Evolutionary conservation across 2,888 invertebrate genomes (phyloP).

Genomic region (Fragum fragum): DNA sequence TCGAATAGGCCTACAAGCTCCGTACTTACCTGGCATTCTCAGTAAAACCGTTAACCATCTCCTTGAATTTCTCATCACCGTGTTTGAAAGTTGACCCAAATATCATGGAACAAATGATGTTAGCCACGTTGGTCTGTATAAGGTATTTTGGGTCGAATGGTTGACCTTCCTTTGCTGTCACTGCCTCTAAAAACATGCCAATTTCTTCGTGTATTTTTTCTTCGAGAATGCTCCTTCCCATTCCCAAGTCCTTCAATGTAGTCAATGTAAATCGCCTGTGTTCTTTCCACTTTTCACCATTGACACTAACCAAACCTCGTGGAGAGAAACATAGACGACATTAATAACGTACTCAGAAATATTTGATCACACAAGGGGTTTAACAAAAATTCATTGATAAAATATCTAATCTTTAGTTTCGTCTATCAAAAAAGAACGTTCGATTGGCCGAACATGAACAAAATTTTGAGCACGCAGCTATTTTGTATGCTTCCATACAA

Average conservation of each 20-base stretch:
- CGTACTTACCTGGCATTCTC: constrained; percentile 41
- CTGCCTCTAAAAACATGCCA: constrained; percentile 27
- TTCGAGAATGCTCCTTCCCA: constrained; percentile 60
- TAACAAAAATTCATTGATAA: too few relatives aligned
- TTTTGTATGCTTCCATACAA: too few relatives aligned
- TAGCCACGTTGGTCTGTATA: constrained; percentile 36
- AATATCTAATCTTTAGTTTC: too few relatives aligned
- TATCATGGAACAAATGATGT: constrained; percentile 53
- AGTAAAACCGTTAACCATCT: constrained; percentile 42
- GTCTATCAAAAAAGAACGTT: too few relatives aligned
- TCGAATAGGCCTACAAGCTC: too few relatives aligned
- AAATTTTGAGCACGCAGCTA: too few relatives aligned
- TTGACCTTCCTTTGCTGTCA: constrained; percentile 32
- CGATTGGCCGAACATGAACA: too few relatives aligned
- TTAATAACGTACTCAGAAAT: too few relatives aligned
- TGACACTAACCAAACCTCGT: background rate
- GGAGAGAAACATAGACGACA: too few relatives aligned
- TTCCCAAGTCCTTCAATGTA: constrained; percentile 66
- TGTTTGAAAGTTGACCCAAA: constrained; percentile 58
- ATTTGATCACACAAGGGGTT: too few relatives aligned
- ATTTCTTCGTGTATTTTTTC: constrained; percentile 60
- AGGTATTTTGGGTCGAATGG: constrained; percentile 50
- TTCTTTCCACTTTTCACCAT: constrained; percentile 62
- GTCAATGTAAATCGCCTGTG: constrained; percentile 62
- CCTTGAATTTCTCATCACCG: constrained; percentile 50